These are phyloP conservation scores for Trypoxylon attenuatum DNA, from an alignment of 2,888 invertebrate genomes.

Conservation along the genomic window DNA sequence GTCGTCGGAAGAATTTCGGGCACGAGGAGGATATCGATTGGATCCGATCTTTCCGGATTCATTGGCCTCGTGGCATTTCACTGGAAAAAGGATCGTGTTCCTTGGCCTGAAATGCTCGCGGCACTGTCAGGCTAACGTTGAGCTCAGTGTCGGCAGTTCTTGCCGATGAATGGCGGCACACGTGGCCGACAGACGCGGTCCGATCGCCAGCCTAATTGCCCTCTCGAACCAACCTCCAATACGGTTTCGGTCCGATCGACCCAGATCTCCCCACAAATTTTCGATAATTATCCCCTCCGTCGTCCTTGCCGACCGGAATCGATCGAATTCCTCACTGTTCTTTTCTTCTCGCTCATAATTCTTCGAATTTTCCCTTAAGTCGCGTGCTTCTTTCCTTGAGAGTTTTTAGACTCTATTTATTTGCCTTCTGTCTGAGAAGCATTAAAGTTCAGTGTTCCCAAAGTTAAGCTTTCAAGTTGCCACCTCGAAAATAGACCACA, in stretches of 20 bases:
- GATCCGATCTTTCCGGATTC: conserved; percentile 11
- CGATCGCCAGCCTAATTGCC: conserved; percentile 59
- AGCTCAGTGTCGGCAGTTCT: conserved; percentile 58
- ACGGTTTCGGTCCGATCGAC: conserved; percentile 43
- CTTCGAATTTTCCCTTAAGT: conserved; percentile 11
- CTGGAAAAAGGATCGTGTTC: conserved; percentile 42
- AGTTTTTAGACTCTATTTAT: too few species aligned
- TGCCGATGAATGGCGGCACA: conserved; percentile 62
- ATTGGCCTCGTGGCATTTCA: conserved; percentile 13
- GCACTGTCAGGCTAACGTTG: too few species aligned
- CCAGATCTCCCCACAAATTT: conserved; percentile 57
- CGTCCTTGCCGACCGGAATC: conserved; percentile 18
- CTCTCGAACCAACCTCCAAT: conserved; percentile 11
- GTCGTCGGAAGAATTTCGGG: neutral
- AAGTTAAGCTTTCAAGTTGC: too few species aligned
- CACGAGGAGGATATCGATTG: neutral
- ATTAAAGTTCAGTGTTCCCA: too few species aligned
- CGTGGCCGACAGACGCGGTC: conserved; percentile 64
- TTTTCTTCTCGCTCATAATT: conserved; percentile 6
- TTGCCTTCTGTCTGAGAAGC: too few species aligned
- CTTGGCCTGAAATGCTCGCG: conserved; percentile 11
- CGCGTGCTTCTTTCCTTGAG: too few species aligned
- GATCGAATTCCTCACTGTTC: conserved; percentile 45
- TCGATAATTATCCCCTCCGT: conserved; percentile 59
- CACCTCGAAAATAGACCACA: too few species aligned